Conservation (phyloP, 2,888 invertebrate species). For the Hetaerina titia region DNA sequence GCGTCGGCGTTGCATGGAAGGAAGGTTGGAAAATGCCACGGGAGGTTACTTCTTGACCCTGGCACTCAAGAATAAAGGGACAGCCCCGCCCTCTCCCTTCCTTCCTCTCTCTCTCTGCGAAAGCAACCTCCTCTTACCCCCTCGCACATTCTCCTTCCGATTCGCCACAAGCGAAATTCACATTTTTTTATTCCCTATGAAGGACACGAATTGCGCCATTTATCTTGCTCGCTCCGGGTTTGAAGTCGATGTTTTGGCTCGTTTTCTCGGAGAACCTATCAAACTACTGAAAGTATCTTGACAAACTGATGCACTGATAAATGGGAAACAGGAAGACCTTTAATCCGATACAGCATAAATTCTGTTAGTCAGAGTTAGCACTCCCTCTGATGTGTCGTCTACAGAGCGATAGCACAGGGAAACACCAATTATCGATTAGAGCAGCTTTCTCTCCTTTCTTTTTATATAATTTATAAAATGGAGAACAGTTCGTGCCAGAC, state of each 20-base stretch:
- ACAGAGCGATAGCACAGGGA: not conserved
- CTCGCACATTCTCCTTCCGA: not conserved
- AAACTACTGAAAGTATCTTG: not conserved
- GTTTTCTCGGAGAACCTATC: not conserved
- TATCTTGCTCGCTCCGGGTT: not conserved
- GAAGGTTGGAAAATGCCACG: no score
- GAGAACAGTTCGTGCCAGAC: no score
- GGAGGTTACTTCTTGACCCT: no score
- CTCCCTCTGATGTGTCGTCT: not conserved
- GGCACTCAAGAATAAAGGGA: no score
- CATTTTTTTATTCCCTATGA: not conserved
- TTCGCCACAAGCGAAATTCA: not conserved
- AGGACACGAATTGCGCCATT: slow-evolving; percentile 3
- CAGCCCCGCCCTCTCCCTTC: no score
- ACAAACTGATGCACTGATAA: slow-evolving; percentile 5
- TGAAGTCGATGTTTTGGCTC: not conserved
- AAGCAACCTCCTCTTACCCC: no score
- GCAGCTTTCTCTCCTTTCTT: not conserved
- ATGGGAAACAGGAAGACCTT: not conserved
- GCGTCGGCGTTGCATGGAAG: no score
- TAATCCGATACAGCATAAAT: not conserved
- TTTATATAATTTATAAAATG: no score
- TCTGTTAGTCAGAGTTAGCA: not conserved
- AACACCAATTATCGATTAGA: not conserved
- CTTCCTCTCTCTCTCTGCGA: no score